Conservation (phyloP, 2,888 invertebrate genomes). For the Rhamphomyia laevipes region DNA sequence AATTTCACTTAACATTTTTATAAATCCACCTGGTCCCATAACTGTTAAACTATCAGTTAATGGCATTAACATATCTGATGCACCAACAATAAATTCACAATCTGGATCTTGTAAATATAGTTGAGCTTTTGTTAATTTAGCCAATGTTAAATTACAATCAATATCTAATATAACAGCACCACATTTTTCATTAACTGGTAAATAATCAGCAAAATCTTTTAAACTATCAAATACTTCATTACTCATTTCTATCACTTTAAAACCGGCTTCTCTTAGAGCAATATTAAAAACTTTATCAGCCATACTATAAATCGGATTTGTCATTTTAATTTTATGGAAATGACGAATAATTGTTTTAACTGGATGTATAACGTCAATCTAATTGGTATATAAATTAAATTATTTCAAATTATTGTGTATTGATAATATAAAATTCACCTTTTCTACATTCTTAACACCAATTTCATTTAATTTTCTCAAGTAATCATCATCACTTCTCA, state of each 20-base stretch:
- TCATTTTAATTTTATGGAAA: conserved; percentile 36
- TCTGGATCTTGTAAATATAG: conserved; percentile 35
- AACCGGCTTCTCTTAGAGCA: conserved; percentile 33
- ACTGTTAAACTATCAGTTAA: conserved; percentile 9
- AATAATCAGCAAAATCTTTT: conserved; percentile 8
- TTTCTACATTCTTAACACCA: conserved; percentile 19
- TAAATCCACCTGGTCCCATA: conserved; percentile 22
- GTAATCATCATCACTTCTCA: conserved; percentile 26
- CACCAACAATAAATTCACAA: conserved; percentile 35
- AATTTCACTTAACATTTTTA: conserved; percentile 22
- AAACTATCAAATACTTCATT: conserved; percentile 8
- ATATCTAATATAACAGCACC: conserved; percentile 40
- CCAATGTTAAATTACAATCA: conserved; percentile 34
- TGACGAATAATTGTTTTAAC: conserved; percentile 36
- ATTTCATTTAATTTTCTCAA: conserved; percentile 22
- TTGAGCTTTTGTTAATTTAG: conserved; percentile 36
- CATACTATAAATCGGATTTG: conserved; percentile 36
- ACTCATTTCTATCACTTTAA: conserved; percentile 36
- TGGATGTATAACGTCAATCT: conserved; percentile 24
- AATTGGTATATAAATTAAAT: neutral
- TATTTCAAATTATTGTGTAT: neutral
- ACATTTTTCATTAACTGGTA: conserved; percentile 23
- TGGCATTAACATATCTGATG: conserved; percentile 28
- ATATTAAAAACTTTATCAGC: conserved; percentile 29
- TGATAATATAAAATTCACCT: conserved; percentile 17